Base-by-base conservation (phyloP, 2,113 vertebrate species). In the Athene noctua region DNA sequence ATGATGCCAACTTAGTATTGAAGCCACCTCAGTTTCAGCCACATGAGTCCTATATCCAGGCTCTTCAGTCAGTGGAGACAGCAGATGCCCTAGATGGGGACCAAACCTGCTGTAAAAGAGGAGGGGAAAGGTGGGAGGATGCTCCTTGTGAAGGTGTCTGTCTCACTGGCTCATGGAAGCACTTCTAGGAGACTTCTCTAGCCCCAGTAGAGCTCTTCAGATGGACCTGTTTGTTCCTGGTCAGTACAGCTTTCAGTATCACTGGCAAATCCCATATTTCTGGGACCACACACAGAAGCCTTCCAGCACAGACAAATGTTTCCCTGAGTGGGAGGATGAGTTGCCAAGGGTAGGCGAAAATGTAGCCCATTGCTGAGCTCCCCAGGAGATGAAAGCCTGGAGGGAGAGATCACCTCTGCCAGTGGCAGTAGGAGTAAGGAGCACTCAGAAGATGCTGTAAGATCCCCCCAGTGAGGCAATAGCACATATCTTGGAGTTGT, bases 401-500 rank as follows among this genome's bases (percentile, higher is more conserved):
- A 73, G 29, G 63, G 42, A 80, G 20, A 61, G 2, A 57, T 52
- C 27, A 18, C 21, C 14, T 75, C 19, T 72, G 32, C 16, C 7
- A 30, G 14, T 30, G 23, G 22, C 16, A 34, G 58, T 88, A 68
- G 49, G 15, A 59, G 9, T 29, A 42, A 44, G 11, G 44, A 88
- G 18, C 13, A 10, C 30, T 88, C 36, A 16, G 46, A 66, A 87
- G 65, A 49, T 46, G 36, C 23, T 66, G 5, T 38, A 61, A n/a
- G 27, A 25, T 65, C 13, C 11, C 21, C 12, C 10, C 0, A 0
- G 26, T 21, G 29, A 46, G 49, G 36, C 29, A 27, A 13, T 3
- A 47, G 80, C 6, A 12, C 0, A 0, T 34, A 36, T 20, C n/a
- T 61, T 80, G 54, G 38, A 65, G 30, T 6, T 8, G 8, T 51